phyloP scores from a whole-genome alignment of 2,888 invertebrate genomes.

The Cephalotes varians region DNA sequence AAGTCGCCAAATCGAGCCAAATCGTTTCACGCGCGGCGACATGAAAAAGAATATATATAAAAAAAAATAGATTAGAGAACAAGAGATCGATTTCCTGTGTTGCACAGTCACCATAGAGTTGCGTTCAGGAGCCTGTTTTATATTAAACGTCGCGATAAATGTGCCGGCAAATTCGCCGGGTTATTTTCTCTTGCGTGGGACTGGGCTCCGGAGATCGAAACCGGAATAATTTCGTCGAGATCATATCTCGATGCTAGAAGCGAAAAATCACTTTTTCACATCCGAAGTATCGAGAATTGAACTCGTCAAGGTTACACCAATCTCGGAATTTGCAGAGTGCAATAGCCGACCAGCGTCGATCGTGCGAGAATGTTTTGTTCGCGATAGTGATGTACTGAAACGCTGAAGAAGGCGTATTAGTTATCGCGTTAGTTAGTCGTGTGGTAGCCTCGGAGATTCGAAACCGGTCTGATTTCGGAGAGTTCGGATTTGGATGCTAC shows the following conservation, averaged over 20 bases:
- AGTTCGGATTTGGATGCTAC: slow-evolving; percentile 13
- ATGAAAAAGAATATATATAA: background rate
- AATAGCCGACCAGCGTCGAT: background rate
- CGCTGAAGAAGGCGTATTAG: background rate
- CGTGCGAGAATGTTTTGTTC: background rate
- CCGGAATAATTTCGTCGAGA: slow-evolving; percentile 7
- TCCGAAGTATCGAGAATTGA: background rate
- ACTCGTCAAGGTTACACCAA: background rate
- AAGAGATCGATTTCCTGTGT: slow-evolving; percentile 60
- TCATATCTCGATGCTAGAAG: background rate
- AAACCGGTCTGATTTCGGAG: slow-evolving; percentile 24
- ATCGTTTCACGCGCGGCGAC: slow-evolving; percentile 24
- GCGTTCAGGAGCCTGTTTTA: slow-evolving; percentile 38
- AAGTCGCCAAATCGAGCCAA: slow-evolving; percentile 39
- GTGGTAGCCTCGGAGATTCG: background rate
- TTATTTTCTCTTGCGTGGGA: background rate
- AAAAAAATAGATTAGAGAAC: slow-evolving; percentile 30
- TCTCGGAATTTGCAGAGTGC: background rate
- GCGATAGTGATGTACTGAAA: background rate
- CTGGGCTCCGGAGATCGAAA: background rate
- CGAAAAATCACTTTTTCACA: background rate
- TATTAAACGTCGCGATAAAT: slow-evolving; percentile 18
- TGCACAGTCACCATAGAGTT: slow-evolving; percentile 61
- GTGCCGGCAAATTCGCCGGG: background rate
- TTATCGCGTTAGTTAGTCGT: background rate